A percentile compares a stretch with the other conserved stretches of the same genome.
Evolutionary conservation across 1,140 invertebrate species (phyloP).

Genomic region (Dendrolimus punctatus): DNA sequence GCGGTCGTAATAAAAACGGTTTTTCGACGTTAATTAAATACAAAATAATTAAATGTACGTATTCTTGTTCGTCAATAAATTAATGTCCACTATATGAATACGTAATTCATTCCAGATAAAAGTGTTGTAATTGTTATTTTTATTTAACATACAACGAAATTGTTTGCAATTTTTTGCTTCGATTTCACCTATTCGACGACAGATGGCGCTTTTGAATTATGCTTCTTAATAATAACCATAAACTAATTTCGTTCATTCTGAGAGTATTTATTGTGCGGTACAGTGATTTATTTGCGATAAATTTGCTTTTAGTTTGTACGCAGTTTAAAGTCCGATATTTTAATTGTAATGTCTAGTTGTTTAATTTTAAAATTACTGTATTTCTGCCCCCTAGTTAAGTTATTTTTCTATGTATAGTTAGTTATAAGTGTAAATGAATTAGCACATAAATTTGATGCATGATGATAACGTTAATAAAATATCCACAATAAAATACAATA

Average conservation of each 20-base stretch:
- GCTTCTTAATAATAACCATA: slow-evolving; percentile 13
- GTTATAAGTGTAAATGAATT: slow-evolving; percentile 71
- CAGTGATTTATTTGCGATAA: slow-evolving; percentile 50
- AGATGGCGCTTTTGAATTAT: slow-evolving; percentile 20
- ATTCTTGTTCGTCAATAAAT: slow-evolving; percentile 34
- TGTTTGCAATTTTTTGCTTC: slow-evolving; percentile 14
- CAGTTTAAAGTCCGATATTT: slow-evolving; percentile 60
- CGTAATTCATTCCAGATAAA: slow-evolving; percentile 34
- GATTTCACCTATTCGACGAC: slow-evolving; percentile 13
- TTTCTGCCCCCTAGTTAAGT: slow-evolving; percentile 69
- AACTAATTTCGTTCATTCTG: slow-evolving; percentile 36
- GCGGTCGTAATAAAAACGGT: slow-evolving; percentile 25
- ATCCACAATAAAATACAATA: slow-evolving; percentile 67
- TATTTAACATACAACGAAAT: slow-evolving; percentile 5
- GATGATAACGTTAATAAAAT: slow-evolving; percentile 72
- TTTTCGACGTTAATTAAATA: slow-evolving; percentile 25
- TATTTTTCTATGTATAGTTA: slow-evolving; percentile 72
- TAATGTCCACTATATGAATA: slow-evolving; percentile 49
- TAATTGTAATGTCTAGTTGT: slow-evolving; percentile 59
- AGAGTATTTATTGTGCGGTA: slow-evolving; percentile 49
- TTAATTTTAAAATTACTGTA: slow-evolving; percentile 69
- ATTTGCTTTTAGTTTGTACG: slow-evolving; percentile 58
- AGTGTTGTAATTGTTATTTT: slow-evolving; percentile 15
- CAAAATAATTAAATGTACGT: slow-evolving; percentile 38
- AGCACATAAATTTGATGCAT: slow-evolving; percentile 71